phyloP scores from a whole-genome alignment of 2,888 invertebrate genomes.

The Callyntrura guangdongensis region DNA sequence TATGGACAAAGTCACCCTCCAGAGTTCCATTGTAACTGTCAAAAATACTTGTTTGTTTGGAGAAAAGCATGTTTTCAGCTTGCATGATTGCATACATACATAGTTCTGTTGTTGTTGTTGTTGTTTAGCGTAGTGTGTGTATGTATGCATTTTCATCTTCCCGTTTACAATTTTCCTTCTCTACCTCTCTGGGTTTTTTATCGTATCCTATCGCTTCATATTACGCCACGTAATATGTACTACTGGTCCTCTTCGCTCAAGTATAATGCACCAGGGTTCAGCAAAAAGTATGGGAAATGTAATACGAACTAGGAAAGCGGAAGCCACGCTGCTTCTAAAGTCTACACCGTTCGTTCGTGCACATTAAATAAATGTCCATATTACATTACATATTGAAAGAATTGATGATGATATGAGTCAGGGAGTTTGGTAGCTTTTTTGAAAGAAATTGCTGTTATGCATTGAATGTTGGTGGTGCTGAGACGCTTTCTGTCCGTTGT shows the following conservation, averaged over 20 bases:
- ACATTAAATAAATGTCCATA: conserved; percentile 42
- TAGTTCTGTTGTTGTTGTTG: too few species aligned
- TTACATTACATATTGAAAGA: conserved; percentile 55
- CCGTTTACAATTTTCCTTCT: not conserved
- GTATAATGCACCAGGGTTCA: not conserved
- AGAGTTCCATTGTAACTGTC: conserved; percentile 61
- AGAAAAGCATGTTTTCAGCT: not conserved
- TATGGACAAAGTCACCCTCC: conserved; percentile 54
- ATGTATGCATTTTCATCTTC: conserved; percentile 21
- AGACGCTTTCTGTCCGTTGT: not conserved
- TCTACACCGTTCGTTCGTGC: not conserved
- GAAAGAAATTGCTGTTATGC: not conserved
- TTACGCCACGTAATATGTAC: not conserved
- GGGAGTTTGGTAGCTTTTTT: conserved; percentile 12
- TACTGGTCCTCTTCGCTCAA: not conserved
- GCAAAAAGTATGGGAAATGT: conserved; percentile 35
- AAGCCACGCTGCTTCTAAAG: not conserved
- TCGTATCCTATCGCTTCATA: not conserved
- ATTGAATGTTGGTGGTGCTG: not conserved
- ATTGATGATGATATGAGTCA: conserved; percentile 52
- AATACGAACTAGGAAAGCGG: conserved; percentile 38
- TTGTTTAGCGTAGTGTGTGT: conserved; percentile 3
- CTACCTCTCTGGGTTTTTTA: not conserved
- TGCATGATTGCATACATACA: conserved; percentile 6
- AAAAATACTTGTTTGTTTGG: conserved; percentile 56